phyloP scores from a whole-genome alignment of 23 tunicate genomes.

The Oikopleura dioica region DNA sequence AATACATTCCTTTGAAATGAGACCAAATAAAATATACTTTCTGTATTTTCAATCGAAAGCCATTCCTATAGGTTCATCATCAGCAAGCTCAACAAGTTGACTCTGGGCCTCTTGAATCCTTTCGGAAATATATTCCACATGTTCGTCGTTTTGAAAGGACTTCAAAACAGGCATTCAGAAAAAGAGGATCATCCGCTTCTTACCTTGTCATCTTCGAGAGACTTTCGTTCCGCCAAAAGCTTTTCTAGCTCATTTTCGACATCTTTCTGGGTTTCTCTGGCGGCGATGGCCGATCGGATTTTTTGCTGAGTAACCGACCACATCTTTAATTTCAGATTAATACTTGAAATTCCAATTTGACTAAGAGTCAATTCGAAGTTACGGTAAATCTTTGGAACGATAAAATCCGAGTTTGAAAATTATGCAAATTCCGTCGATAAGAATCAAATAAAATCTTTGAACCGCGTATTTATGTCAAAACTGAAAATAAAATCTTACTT shows the following conservation, averaged over 20 bases:
- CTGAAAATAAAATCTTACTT: too few relatives aligned
- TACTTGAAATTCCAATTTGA: not conserved
- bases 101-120: slow-evolving; percentile 1
- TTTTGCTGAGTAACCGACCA: not conserved
- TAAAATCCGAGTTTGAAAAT: too few relatives aligned
- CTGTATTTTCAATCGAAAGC: too few relatives aligned
- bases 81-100: not conserved
- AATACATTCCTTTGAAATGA: too few relatives aligned
- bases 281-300: not conserved
- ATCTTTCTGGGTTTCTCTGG: not conserved
- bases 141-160: not conserved
- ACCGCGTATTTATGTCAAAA: too few relatives aligned
- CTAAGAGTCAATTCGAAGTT: too few relatives aligned
- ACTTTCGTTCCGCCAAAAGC: not conserved
- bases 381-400: too few relatives aligned
- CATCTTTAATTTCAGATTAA: not conserved
- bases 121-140: not conserved
- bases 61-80: too few relatives aligned
- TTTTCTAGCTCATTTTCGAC: not conserved
- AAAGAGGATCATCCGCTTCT: not conserved
- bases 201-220: not conserved
- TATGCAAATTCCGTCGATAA: too few relatives aligned
- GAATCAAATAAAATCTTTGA: too few relatives aligned
- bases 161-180: not conserved
- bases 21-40: too few relatives aligned